A percentile compares a stretch with the other conserved stretches of the same genome.
Evolutionary conservation across 2,113 vertebrate genomes (phyloP).

Genomic region (Thalassoma bifasciatum): DNA sequence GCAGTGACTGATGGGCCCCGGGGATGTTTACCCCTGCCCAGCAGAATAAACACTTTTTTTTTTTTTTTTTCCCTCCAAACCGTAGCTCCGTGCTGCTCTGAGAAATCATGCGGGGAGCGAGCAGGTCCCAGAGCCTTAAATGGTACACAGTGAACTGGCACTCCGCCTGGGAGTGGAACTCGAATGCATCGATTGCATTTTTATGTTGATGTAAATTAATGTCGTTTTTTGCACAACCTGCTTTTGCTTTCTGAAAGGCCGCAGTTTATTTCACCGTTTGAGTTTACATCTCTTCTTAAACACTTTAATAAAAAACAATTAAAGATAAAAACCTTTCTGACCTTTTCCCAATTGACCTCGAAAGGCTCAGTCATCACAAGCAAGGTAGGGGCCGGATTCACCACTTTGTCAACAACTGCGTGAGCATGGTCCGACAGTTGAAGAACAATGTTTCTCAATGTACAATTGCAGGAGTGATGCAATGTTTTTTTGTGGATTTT

Average conservation of each 20-base stretch:
- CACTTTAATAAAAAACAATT: background rate
- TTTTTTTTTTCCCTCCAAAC: background rate
- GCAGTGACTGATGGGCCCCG: constrained; percentile 63
- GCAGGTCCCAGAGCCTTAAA: constrained; percentile 61
- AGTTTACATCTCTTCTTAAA: background rate
- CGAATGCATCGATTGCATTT: constrained; percentile 37
- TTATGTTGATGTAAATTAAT: constrained; percentile 40
- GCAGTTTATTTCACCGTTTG: background rate
- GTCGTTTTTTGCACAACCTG: background rate
- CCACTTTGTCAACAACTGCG: too few species aligned
- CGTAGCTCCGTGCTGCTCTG: constrained; percentile 14
- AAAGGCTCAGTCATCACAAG: too few species aligned
- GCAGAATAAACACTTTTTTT: constrained; percentile 55
- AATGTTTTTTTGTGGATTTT: too few species aligned
- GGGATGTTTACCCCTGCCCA: constrained; percentile 61
- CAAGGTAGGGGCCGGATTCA: too few species aligned
- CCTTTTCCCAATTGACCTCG: background rate
- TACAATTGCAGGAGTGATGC: too few species aligned
- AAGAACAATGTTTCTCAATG: too few species aligned
- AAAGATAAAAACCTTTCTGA: background rate
- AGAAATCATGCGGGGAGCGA: constrained; percentile 57
- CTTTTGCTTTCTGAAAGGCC: background rate
- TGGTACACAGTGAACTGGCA: constrained; percentile 57
- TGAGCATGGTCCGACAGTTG: too few species aligned
- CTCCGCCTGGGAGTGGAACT: constrained; percentile 31